These are phyloP conservation scores for Timema cristinae DNA, from an alignment of 2,888 invertebrate species.

Conservation along the genomic window DNA sequence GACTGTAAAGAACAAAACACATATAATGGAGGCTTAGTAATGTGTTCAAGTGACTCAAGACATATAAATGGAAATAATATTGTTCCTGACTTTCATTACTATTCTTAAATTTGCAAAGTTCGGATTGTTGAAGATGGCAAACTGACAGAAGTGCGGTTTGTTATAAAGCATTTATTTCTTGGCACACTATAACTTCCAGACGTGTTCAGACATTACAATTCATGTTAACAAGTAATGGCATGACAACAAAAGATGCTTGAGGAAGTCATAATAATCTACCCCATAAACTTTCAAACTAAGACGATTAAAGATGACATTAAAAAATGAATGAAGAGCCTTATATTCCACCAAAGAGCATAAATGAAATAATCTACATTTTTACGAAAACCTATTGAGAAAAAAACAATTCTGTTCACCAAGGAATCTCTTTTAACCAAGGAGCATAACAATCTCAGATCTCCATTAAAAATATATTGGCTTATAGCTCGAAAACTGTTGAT, in stretches of 20 bases:
- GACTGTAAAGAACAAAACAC: not conserved
- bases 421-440: too few species aligned
- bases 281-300: not conserved
- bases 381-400: too few species aligned
- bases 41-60: not conserved
- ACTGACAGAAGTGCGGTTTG: slow-evolving; percentile 1
- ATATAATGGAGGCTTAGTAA: not conserved
- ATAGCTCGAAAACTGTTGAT: too few species aligned
- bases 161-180: slow-evolving; percentile 2
- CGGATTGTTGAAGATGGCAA: not conserved
- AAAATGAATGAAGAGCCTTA: too few species aligned
- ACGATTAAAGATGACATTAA: too few species aligned
- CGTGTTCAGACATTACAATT: not conserved
- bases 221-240: not conserved
- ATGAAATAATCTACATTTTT: too few species aligned
- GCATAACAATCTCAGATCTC: too few species aligned
- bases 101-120: not conserved
- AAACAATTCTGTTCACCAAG: too few species aligned
- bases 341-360: too few species aligned
- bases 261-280: not conserved
- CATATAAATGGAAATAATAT: not conserved
- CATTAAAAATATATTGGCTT: too few species aligned
- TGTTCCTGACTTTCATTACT: not conserved
- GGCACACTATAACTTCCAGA: not conserved
- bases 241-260: not conserved